Evolutionary conservation across 2,113 vertebrate genomes (phyloP), one percentile per base, ranked within the genome.

Genomic region (Hemiscyllium ocellatum): DNA sequence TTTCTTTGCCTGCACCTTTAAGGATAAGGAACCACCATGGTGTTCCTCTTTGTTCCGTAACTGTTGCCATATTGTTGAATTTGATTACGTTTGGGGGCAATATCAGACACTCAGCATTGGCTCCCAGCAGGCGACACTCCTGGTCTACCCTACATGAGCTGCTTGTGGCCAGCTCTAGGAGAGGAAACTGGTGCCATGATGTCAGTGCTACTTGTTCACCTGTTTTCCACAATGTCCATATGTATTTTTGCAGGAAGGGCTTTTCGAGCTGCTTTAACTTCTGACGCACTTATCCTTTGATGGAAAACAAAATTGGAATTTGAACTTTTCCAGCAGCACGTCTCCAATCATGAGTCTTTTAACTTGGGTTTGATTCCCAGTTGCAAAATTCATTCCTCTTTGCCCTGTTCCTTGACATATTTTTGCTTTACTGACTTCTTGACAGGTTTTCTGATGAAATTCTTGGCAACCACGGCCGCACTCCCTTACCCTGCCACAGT

Each of bases 371-470:
- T 68, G 61, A 66, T 42, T 68, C 17, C 65, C 33, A 37, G 33
- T 61, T 68, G 89, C 61, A 68, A 22, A 93, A 93, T 93, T 10
- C 66, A 37, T 93, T 91, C 17, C 2, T 19, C n/a, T 37, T 66
- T 65, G 50, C 65, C 42, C 37, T 42, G 6, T 93, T 93, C 61
- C 89, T 66, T 93, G n/a, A 93, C n/a, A 22, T 66, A 66, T 22
- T 61, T 66, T 93, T 65, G 33, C 61, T 37, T 83, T 47, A 80
- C 80, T 66, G 61, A 93, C 89, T 66, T 93, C 15, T 93, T 93
- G 89, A 93, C 89, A 66, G 61, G 89, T 93, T 37, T 93, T 10
- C 37, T 93, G 89, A 93, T 37, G 89, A 61, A 37, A 37, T 93
- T 68, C 61, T 93, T 93, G 89, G 89, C 89, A 93, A 22, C 5